Evolutionary conservation across 2,113 vertebrate genomes (phyloP), one percentile per base, ranked within the genome.

Genomic region (Burhinus bistriatus): DNA sequence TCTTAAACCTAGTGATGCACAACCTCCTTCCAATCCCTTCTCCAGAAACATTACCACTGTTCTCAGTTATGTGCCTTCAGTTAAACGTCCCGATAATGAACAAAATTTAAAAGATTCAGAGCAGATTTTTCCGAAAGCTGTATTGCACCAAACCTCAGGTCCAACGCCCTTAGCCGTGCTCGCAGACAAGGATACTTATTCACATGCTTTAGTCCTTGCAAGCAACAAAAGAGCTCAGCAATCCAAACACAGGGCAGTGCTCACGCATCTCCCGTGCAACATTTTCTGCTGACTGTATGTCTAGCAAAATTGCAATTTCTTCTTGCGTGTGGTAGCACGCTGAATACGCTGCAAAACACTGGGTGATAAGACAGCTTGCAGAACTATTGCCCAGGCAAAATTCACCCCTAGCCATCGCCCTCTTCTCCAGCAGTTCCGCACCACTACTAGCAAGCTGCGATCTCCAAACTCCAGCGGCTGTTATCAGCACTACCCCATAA

Each of bases 311-410:
- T 55, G 34, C 55, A 73, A 65, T 55, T 79, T 80, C 49, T 51
- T 51, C 49, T 85, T 95, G 47, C 32, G 85, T 3, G 0, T 19
- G 71, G 72, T 18, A 86, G 49, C 52, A 71, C 3, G 42, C 45
- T 40, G n/a, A 92, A 64, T 78, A 65, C 44, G 9, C 58, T 49
- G 10, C 55, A 85, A 94, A 90, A 49, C 29, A 51, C 9, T 7
- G 27, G 44, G 87, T 72, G 49, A 79, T 62, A 77, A 81, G 62
- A 54, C n/a, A 76, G 52, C 29, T 72, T 71, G 45, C 9, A 93
- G 49, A 95, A 96, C 72, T 72, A 23, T 54, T 90, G 42, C 59
- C n/a, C 59, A 58, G 75, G 42, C 91, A 91, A 92, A 96, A 91
- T 23, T 59, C 59, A 93, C 49, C 55, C 86, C 34, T 51, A 45